phyloP scores from a whole-genome alignment of 2,113 vertebrate species.

The Phylloscopus trochiloides region DNA sequence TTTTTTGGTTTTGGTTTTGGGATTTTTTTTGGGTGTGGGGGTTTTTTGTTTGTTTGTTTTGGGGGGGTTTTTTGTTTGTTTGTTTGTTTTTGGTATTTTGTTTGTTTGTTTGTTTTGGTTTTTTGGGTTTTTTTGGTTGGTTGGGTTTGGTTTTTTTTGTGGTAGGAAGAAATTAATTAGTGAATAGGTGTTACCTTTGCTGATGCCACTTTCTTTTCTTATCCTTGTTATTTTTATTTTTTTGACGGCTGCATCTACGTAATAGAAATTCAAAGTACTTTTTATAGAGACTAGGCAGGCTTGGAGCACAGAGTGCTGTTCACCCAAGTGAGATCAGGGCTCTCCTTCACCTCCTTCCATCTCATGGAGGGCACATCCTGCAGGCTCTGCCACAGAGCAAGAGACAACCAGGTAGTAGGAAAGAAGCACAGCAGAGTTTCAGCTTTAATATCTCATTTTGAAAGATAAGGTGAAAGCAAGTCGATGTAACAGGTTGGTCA shows the following conservation, averaged over 20 bases:
- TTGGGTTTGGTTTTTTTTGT: not conserved
- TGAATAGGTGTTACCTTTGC: not conserved
- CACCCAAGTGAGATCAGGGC: not conserved
- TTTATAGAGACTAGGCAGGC: not conserved
- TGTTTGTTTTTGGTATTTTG: too few species aligned
- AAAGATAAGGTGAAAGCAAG: constrained; percentile 3
- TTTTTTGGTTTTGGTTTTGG: not conserved
- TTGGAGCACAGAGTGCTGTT: not conserved
- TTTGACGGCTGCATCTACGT: not conserved
- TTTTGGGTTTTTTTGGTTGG: too few species aligned
- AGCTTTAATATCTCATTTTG: not conserved
- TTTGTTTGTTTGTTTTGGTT: not conserved
- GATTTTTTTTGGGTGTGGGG: too few species aligned
- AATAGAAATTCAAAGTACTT: not conserved
- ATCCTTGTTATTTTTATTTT: not conserved
- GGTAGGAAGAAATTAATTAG: not conserved
- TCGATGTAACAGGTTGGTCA: not conserved
- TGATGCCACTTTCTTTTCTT: not conserved
- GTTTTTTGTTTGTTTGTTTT: too few species aligned
- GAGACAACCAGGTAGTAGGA: not conserved
- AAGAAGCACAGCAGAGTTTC: not conserved
- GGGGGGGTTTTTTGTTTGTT: too few species aligned
- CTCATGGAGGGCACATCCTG: not conserved
- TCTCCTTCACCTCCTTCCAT: not conserved
- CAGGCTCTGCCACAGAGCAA: not conserved